Evolutionary conservation across 2,113 vertebrate species (phyloP).

Genomic region (Dryoscopus gambensis): DNA sequence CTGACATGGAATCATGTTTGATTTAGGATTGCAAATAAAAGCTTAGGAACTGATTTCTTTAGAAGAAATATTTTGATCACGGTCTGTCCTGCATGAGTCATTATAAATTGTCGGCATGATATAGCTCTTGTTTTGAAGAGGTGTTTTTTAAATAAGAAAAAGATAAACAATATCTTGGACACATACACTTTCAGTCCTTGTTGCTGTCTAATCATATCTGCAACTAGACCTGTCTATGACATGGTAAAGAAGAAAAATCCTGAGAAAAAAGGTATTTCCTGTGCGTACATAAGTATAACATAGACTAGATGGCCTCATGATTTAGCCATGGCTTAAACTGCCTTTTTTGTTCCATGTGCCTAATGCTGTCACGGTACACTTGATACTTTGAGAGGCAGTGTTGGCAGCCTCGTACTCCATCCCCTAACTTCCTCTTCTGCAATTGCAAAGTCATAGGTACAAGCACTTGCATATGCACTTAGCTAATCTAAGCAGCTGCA

Average conservation of each 20-base stretch:
- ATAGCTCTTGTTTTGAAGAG: neutral
- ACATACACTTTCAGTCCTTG: neutral
- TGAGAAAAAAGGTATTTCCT: neutral
- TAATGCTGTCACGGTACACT: neutral
- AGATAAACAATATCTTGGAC: neutral
- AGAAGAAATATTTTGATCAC: neutral
- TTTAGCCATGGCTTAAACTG: neutral
- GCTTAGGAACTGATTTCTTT: neutral
- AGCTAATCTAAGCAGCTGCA: neutral
- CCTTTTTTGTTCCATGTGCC: neutral
- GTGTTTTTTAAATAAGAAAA: neutral
- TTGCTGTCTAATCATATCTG: neutral
- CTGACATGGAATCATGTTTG: neutral
- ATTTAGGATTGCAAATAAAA: neutral
- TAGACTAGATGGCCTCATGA: neutral
- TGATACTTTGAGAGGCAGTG: neutral
- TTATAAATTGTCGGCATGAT: neutral
- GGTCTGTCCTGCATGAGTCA: constrained; percentile 12
- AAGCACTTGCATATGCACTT: neutral
- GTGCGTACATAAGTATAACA: neutral
- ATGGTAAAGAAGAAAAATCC: neutral
- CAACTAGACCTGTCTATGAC: neutral
- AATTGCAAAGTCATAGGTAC: neutral
- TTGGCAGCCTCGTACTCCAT: neutral
- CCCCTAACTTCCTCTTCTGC: neutral